These are phyloP conservation scores for Holothuria scabra DNA, from an alignment of 53 echinoderm and acorn worm genomes.

Conservation along the genomic window DNA sequence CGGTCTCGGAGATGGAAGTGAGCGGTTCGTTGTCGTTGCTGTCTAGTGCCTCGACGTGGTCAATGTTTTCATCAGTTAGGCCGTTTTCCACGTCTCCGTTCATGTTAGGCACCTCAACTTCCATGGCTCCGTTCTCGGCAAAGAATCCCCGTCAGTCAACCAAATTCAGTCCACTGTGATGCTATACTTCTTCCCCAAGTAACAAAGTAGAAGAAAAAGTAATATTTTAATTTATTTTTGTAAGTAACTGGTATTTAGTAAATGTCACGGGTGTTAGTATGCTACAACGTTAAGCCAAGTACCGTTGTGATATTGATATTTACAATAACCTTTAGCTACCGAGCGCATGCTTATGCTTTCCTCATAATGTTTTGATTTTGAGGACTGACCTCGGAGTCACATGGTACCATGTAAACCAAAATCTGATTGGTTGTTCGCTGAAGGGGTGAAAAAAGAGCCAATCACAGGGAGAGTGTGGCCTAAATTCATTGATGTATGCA, in stretches of 20 bases:
- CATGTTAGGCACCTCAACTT: conserved; percentile 72
- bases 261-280: no score
- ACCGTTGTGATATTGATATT: no score
- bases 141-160: conserved; percentile 84
- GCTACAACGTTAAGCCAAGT: no score
- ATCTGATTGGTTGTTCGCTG: conserved; percentile 14
- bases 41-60: conserved; percentile 71
- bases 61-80: conserved; percentile 44
- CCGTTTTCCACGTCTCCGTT: conserved; percentile 60
- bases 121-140: conserved; percentile 90
- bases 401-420: conserved; percentile 18
- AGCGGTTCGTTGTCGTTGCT: conserved; percentile 89
- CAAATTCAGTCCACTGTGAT: conserved; percentile 66
- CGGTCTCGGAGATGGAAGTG: conserved; percentile 72
- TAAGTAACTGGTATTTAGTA: no score
- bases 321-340: no score
- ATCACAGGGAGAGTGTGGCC: not conserved
- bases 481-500: conserved; percentile 23
- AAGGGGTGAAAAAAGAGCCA: conserved; percentile 13
- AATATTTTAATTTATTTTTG: conserved; percentile 2
- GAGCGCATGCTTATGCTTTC: no score
- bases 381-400: conserved; percentile 36
- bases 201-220: not conserved
- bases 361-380: conserved; percentile 39
- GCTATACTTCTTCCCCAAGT: conserved; percentile 26